Evolutionary conservation across 64 coral and sea anemone species (phyloP).

Genomic region (Actinia tenebrosa): DNA sequence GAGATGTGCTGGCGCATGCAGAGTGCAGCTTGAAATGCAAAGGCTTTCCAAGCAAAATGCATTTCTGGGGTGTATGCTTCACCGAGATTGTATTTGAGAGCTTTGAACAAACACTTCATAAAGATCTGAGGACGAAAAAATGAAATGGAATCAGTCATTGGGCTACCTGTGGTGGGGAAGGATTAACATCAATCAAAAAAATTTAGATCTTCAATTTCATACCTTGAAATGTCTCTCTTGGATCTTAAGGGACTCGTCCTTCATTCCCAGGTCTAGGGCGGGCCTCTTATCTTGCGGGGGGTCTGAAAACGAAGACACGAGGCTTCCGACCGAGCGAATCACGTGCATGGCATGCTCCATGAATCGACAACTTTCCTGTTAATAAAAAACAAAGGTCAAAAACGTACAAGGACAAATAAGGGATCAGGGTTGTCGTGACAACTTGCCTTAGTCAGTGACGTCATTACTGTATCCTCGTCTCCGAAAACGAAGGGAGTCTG

Average conservation of each 20-base stretch:
- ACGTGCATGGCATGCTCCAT: slow-evolving; percentile 87
- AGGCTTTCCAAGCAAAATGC: slow-evolving; percentile 99
- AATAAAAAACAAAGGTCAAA: not conserved
- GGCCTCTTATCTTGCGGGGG: slow-evolving; percentile 54
- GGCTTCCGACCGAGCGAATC: slow-evolving; percentile 64
- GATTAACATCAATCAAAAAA: not conserved
- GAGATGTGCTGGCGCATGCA: slow-evolving; percentile 65
- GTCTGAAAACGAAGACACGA: slow-evolving; percentile 78
- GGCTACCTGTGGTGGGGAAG: slow-evolving; percentile 1
- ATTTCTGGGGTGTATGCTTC: slow-evolving; percentile 71
- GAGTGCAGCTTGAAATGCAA: slow-evolving; percentile 76
- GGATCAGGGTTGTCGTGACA: not conserved
- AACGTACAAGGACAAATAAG: not conserved
- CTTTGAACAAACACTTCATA: slow-evolving; percentile 82
- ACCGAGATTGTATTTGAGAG: slow-evolving; percentile 67
- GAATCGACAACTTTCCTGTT: slow-evolving; percentile 92
- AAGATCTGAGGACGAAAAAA: slow-evolving; percentile 50
- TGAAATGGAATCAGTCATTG: not conserved
- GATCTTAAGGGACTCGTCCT: slow-evolving; percentile 62
- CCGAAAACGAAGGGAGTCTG: slow-evolving; percentile 91
- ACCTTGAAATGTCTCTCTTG: slow-evolving; percentile 90
- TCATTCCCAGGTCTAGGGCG: slow-evolving; percentile 81
- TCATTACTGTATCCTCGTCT: slow-evolving; percentile 92
- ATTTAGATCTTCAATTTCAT: not conserved
- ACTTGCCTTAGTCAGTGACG: slow-evolving; percentile 86